Base-by-base conservation (phyloP, 2,797 vertebrate species). In the Ceryle rudis region DNA sequence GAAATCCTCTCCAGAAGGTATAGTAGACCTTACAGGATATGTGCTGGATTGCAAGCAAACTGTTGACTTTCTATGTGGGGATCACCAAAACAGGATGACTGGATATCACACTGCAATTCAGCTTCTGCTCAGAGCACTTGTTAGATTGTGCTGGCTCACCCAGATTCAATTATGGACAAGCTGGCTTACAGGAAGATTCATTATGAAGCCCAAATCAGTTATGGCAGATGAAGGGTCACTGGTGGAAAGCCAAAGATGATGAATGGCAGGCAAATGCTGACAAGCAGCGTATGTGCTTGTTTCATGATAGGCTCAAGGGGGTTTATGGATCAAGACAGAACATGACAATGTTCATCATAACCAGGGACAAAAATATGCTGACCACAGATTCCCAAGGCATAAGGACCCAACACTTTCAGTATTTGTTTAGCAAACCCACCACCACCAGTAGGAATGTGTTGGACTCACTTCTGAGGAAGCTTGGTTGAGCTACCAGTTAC, bases 131-230 rank as follows among this genome's bases (percentile, higher is more conserved):
- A 75, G 41, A 69, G 49, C 14, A 44, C 58, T 89, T 39, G 2
- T 46, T 74, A 67, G 25, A 28, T 31, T 79, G 66, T 39, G 17
- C 84, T 85, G 71, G 66, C 79, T 93, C 29, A 42, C 37, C 41
- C 75, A 70, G 41, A 61, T 66, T 82, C 84, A 81, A 55, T 74
- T 81, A 81, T 1, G 1, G 81, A 86, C 66, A 86, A 86, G 29
- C 57, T 93, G 91, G 51, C 51, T 91, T 79, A 85, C 91, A 74
- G 57, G 57, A 91, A 86, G 88, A 91, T 79, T 79, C 75, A 70
- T 88, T 60, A 61, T 55, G 66, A 79, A 82, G 67, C 81, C 77
- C 57, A 70, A 21, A 91, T 65, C 46, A 26, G 67, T 82, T 79
- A 37, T 79, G 57, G 86, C 52, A 71, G 66, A 89, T 33, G 42